phyloP scores from a whole-genome alignment of 2,888 invertebrate genomes.

The Hirtodrosophila cameraria region DNA sequence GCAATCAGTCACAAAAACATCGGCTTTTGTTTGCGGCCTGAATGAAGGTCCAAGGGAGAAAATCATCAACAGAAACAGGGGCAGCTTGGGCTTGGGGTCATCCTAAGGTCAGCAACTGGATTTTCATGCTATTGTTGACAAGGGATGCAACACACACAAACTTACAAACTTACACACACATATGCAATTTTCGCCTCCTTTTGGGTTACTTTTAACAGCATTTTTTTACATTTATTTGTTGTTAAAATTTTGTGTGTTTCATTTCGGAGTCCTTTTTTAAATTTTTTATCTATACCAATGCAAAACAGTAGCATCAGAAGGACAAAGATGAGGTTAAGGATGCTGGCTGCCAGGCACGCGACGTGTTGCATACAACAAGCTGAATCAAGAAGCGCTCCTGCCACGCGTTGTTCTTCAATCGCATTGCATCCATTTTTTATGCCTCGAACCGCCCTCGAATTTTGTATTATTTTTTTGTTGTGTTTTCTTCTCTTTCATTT shows the following conservation, averaged over 20 bases:
- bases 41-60: conserved; percentile 67
- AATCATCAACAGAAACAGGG: conserved; percentile 56
- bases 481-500: conserved; percentile 22
- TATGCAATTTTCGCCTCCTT: conserved; percentile 58
- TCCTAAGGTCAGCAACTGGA: conserved; percentile 82
- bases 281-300: conserved; percentile 58
- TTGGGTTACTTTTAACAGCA: conserved; percentile 53
- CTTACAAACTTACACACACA: conserved; percentile 20
- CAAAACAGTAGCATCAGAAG: conserved; percentile 20
- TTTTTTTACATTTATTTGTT: conserved; percentile 35
- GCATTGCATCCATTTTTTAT: conserved; percentile 28
- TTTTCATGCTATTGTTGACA: conserved; percentile 77
- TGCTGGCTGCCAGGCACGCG: conserved; percentile 68
- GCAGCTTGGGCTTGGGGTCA: conserved; percentile 78
- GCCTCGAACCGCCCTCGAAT: conserved; percentile 31
- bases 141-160: conserved; percentile 63
- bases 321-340: conserved; percentile 52
- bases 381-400: conserved; percentile 28
- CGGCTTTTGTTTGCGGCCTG: conserved; percentile 73
- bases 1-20: conserved; percentile 78
- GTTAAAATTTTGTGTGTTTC: conserved; percentile 44
- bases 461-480: conserved; percentile 16
- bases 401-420: conserved; percentile 32
- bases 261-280: conserved; percentile 32
- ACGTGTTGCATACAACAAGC: conserved; percentile 42